These are phyloP conservation scores for Thysanoteuthis rhombus DNA, from an alignment of 2,888 invertebrate genomes.

Conservation along the genomic window DNA sequence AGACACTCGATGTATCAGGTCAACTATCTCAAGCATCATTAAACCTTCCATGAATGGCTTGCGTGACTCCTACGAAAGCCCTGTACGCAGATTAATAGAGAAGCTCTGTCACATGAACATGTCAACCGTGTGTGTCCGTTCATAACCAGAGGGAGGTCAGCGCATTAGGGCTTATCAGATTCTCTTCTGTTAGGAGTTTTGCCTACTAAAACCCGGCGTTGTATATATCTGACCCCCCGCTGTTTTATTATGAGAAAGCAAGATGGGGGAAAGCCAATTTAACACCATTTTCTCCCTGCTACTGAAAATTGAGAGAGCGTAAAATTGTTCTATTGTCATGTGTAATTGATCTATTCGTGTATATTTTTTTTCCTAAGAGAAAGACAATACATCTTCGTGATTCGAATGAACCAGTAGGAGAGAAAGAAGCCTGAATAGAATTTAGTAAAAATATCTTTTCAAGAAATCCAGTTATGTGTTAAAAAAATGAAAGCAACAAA, in stretches of 20 bases:
- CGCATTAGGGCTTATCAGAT: neutral
- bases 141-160: neutral
- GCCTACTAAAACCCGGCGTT: neutral
- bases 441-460: too few species aligned
- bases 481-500: too few species aligned
- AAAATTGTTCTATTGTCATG: neutral
- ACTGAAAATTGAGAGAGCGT: neutral
- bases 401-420: too few species aligned
- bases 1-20: neutral
- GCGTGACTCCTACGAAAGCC: neutral
- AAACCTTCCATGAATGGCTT: neutral
- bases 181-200: neutral
- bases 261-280: neutral
- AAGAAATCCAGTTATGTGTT: too few species aligned
- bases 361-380: too few species aligned
- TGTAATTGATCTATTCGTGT: neutral
- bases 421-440: too few species aligned
- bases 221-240: neutral
- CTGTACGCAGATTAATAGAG: neutral
- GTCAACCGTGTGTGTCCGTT: neutral
- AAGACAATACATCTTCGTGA: too few species aligned
- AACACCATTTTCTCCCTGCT: neutral
- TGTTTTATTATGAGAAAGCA: neutral
- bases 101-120: neutral
- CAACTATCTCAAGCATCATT: neutral